These are phyloP conservation scores for Spatulosminthurus flaviceps DNA, from an alignment of 2,888 invertebrate genomes.

Conservation along the genomic window DNA sequence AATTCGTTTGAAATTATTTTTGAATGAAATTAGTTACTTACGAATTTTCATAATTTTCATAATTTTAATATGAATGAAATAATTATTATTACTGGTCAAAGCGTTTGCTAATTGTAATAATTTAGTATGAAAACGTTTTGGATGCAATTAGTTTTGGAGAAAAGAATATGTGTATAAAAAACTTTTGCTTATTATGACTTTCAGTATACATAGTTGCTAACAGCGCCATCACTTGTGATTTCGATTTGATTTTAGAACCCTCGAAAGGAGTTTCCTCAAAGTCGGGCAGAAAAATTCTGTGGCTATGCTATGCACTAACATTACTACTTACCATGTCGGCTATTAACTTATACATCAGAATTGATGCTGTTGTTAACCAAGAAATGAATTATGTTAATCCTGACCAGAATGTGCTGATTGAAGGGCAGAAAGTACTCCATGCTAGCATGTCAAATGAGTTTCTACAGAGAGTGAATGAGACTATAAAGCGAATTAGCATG, in stretches of 20 bases:
- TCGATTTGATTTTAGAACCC: neutral
- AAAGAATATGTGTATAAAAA: no score
- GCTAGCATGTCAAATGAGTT: neutral
- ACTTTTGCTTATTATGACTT: no score
- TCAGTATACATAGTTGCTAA: no score
- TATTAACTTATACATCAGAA: slow-evolving; percentile 35
- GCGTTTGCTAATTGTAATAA: no score
- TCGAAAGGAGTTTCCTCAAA: neutral
- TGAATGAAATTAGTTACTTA: no score
- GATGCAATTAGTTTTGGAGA: no score
- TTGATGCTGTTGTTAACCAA: slow-evolving; percentile 28
- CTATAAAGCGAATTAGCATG: slow-evolving; percentile 27
- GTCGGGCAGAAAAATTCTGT: slow-evolving; percentile 3
- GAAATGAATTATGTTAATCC: neutral
- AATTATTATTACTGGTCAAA: no score
- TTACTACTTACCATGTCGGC: slow-evolving; percentile 26
- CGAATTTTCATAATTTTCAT: no score
- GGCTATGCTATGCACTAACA: slow-evolving; percentile 1
- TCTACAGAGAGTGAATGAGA: slow-evolving; percentile 25
- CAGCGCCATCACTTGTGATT: no score
- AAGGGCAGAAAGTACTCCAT: slow-evolving; percentile 20
- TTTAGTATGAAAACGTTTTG: no score
- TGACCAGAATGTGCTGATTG: slow-evolving; percentile 5
- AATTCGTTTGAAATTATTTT: no score
- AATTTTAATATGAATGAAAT: no score